A percentile compares a stretch with the other conserved stretches of the same genome.
Evolutionary conservation across 2,797 vertebrate species (phyloP).

Genomic region (Monodelphis domestica): DNA sequence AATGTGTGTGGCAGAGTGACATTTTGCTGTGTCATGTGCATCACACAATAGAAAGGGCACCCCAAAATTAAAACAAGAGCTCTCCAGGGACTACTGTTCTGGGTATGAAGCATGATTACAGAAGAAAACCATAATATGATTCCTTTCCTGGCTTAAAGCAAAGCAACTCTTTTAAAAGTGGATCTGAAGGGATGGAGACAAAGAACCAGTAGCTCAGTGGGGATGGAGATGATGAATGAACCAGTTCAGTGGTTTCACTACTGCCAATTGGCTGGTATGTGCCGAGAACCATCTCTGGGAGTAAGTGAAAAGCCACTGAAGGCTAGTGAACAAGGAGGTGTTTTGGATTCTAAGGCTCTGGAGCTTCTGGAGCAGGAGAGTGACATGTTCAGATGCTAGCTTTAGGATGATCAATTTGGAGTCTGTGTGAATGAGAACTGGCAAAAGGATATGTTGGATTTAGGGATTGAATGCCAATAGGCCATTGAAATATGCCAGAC

Average conservation of each 20-base stretch:
- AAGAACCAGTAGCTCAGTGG: neutral
- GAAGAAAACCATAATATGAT: neutral
- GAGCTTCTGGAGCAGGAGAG: neutral
- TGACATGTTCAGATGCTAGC: neutral
- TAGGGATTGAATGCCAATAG: neutral
- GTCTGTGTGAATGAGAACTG: neutral
- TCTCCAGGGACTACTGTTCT: neutral
- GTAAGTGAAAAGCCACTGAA: neutral
- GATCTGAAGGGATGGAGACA: too few species aligned
- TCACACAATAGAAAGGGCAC: neutral
- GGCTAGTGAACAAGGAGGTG: too few species aligned
- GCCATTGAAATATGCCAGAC: neutral
- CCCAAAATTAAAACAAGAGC: neutral
- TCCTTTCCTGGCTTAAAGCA: neutral
- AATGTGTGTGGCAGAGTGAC: neutral
- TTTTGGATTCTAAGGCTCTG: neutral
- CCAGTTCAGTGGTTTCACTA: neutral
- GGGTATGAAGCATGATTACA: neutral
- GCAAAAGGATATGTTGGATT: neutral
- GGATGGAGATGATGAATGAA: too few species aligned
- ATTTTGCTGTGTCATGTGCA: constrained; percentile 3
- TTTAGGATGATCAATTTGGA: neutral
- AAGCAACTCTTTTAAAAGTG: neutral
- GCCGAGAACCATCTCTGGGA: too few species aligned
- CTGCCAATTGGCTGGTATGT: neutral